Evolutionary conservation across 2,888 invertebrate species (phyloP).

Genomic region (Dorcus hopei): DNA sequence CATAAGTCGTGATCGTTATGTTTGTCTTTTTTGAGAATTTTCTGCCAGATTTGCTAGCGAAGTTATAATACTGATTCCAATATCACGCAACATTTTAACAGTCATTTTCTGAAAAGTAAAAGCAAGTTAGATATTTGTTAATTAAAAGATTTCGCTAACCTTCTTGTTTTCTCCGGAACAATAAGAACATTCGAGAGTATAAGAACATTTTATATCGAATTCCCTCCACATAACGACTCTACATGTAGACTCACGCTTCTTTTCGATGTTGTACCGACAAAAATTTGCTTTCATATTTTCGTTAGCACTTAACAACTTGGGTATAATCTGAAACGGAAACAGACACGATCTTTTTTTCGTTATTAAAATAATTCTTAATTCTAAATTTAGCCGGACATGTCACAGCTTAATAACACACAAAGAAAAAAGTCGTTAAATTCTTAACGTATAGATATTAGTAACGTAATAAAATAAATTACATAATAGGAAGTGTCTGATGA

Average conservation of each 20-base stretch:
- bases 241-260: constrained; percentile 77
- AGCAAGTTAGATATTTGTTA: background rate
- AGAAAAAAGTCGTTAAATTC: too few relatives aligned
- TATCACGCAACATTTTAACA: constrained; percentile 30
- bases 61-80: constrained; percentile 30
- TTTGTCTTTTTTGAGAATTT: background rate
- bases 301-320: constrained; percentile 24
- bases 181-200: constrained; percentile 85
- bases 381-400: too few relatives aligned
- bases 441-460: too few relatives aligned
- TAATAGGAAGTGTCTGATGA: constrained; percentile 22
- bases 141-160: constrained; percentile 18
- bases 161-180: constrained; percentile 49
- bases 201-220: constrained; percentile 69
- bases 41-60: constrained; percentile 19
- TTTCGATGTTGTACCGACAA: constrained; percentile 64
- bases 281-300: constrained; percentile 26
- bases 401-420: too few relatives aligned
- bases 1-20: background rate
- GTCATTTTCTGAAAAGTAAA: constrained; percentile 29
- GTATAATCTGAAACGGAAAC: constrained; percentile 22
- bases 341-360: too few relatives aligned
- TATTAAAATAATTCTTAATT: too few relatives aligned
- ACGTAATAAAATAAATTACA: constrained; percentile 18
- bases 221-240: constrained; percentile 84